Evolutionary conservation across 2,888 invertebrate genomes (phyloP).

Genomic region (Diadegma fenestrale): DNA sequence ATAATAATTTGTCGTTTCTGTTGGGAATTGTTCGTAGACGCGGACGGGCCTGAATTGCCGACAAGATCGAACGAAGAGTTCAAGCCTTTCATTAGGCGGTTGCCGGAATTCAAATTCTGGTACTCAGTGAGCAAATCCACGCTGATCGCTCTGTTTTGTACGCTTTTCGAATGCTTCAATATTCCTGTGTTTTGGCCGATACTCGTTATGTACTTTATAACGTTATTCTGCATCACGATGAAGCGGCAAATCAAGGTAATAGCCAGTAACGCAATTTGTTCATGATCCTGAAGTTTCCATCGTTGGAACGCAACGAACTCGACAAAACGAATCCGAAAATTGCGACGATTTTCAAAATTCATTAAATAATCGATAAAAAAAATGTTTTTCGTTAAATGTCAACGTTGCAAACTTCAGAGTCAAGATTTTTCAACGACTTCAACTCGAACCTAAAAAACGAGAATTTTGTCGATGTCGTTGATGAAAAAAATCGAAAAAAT

Average conservation of each 20-base stretch:
- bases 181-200: slow-evolving; percentile 99
- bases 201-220: slow-evolving; percentile 99
- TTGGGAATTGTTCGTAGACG: slow-evolving; percentile 85
- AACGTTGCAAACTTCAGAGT: too few relatives aligned
- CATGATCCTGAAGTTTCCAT: too few relatives aligned
- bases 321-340: too few relatives aligned
- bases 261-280: too few relatives aligned
- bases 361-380: too few relatives aligned
- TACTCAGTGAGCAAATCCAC: slow-evolving; percentile 98
- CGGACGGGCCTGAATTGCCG: slow-evolving; percentile 96
- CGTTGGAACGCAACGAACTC: too few relatives aligned
- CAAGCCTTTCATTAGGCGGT: slow-evolving; percentile 97
- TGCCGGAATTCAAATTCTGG: slow-evolving; percentile 99
- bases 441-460: not conserved
- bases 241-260: slow-evolving; percentile 99
- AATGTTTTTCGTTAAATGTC: too few relatives aligned
- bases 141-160: slow-evolving; percentile 94
- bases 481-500: too few relatives aligned
- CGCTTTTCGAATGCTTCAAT: slow-evolving; percentile 99
- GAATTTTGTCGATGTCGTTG: too few relatives aligned
- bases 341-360: too few relatives aligned
- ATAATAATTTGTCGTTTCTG: not conserved
- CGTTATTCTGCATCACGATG: slow-evolving; percentile 99
- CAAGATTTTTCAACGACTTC: too few relatives aligned
- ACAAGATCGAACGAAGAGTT: slow-evolving; percentile 98